These are phyloP conservation scores for Benthosema pterotum DNA, from an alignment of 2,797 vertebrate species.

Conservation along the genomic window DNA sequence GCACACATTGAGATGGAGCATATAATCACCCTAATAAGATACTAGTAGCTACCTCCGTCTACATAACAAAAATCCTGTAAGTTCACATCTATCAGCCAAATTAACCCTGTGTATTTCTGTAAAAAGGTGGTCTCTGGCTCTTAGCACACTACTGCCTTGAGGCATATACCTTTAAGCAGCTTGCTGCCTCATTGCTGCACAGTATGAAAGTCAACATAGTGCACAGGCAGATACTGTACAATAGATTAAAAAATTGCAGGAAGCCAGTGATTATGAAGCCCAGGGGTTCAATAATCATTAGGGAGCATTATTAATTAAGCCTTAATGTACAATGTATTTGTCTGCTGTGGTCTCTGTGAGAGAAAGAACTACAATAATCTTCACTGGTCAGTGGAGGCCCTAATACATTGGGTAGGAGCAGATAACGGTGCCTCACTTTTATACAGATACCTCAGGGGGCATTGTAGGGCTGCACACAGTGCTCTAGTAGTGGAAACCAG, in stretches of 20 bases:
- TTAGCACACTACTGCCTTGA: conserved; percentile 10
- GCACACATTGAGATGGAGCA: not conserved
- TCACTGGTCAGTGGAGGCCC: conserved; percentile 72
- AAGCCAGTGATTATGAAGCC: conserved; percentile 59
- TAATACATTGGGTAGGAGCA: conserved; percentile 76
- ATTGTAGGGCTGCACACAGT: conserved; percentile 76
- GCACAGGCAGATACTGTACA: conserved; percentile 61
- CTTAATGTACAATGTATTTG: conserved; percentile 75
- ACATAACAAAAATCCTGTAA: conserved; percentile 10
- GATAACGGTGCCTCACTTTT: conserved; percentile 78
- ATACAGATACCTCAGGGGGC: conserved; percentile 72
- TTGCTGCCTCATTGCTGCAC: conserved; percentile 60
- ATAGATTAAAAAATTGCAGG: conserved; percentile 62
- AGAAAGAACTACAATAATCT: conserved; percentile 71
- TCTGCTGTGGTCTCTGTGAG: conserved; percentile 56
- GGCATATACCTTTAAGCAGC: conserved; percentile 45
- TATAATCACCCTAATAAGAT: conserved; percentile 11
- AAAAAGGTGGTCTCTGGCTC: conserved; percentile 51
- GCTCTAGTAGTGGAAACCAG: conserved; percentile 77
- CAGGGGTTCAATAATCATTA: conserved; percentile 68
- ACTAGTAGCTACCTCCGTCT: not conserved
- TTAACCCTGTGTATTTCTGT: conserved; percentile 19
- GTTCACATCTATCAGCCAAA: conserved; percentile 12
- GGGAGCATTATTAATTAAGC: conserved; percentile 56
- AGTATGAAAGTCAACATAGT: conserved; percentile 62